Percentiles rank a stretch among this genome's conserved stretches.
phyloP scores from a whole-genome alignment of 2,113 vertebrate species.

The Edolisoma coerulescens region DNA sequence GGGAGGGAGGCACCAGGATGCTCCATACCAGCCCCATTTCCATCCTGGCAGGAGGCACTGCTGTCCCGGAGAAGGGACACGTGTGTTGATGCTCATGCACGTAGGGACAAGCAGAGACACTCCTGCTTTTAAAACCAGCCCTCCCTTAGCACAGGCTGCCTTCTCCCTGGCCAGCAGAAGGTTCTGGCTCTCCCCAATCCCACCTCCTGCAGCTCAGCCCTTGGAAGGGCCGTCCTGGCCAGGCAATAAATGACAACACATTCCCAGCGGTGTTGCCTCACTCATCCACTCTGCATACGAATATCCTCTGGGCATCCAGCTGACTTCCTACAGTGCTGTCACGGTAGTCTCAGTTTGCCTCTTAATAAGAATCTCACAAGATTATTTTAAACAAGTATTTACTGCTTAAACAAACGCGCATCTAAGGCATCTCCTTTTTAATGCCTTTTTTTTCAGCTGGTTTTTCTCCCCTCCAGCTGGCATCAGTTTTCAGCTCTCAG shows the following conservation, averaged over 20 bases:
- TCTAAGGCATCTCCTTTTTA: neutral
- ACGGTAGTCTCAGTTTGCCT: neutral
- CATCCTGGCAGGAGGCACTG: neutral
- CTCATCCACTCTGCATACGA: constrained; percentile 2
- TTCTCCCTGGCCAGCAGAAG: neutral
- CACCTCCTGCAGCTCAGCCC: neutral
- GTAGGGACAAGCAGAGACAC: neutral
- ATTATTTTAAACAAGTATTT: constrained; percentile 54
- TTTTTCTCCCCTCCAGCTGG: constrained; percentile 18
- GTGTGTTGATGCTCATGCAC: no score
- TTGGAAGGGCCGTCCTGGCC: neutral
- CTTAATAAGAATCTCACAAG: constrained; percentile 28
- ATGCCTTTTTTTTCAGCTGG: constrained; percentile 45
- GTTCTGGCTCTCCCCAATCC: neutral
- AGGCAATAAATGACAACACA: neutral
- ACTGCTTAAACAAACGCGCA: constrained; percentile 30
- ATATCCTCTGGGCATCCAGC: constrained; percentile 15
- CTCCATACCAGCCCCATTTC: neutral
- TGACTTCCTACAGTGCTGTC: neutral
- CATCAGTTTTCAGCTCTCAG: constrained; percentile 9
- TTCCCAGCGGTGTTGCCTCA: neutral
- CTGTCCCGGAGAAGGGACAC: neutral
- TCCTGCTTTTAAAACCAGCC: neutral
- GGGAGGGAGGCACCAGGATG: neutral
- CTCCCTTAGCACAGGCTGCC: neutral